Base-by-base conservation (phyloP, 2,113 vertebrate genomes). In the Dendrocopos noguchii region DNA sequence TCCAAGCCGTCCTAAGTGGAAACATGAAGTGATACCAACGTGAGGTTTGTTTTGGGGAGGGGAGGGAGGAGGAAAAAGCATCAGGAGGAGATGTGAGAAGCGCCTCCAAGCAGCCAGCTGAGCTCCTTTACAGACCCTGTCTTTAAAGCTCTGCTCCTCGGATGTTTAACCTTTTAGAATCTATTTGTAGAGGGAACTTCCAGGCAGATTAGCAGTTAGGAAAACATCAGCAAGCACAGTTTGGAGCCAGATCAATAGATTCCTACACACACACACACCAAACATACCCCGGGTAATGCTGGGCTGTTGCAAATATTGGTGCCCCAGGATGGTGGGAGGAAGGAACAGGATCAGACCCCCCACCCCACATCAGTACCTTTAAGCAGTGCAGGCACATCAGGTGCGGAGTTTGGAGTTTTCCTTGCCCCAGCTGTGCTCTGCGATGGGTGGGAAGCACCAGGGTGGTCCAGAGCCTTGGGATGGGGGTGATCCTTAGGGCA, bases 391-490 rank as follows among this genome's bases (percentile, higher is more conserved):
- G 0, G 12, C 55, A 42, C 36, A 9, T 1, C 0, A 56, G 14
- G 0, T 0, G 2, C 0, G 55, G 34, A n/a, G 16, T 0, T 13
- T 0, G 55, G 34, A n/a, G 16, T 0, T 13, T 2, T 6, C 64
- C 33, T 24, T 5, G 33, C 2, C 3, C 7, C 9, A 44, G 57
- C 33, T 13, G 7, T 3, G 21, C 65, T 50, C n/a, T 44, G 28
- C 8, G 7, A 3, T 0, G 72, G 72, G 31, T n/a, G 60, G 88
- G 88, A 67, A 21, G 88, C 22, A 2, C 1, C 22, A 77, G 46
- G 57, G n/a, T 53, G 76, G 21, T 64, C 55, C 89, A 2, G 4
- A 1, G 10, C 10, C 20, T 1, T 2, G 6, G 4, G 3, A 0
- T 0, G 0, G 36, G 64, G 66, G 34, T 6, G 73, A 91, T 67